Base-by-base conservation (phyloP, 2,797 vertebrate genomes). In the Falco naumanni region DNA sequence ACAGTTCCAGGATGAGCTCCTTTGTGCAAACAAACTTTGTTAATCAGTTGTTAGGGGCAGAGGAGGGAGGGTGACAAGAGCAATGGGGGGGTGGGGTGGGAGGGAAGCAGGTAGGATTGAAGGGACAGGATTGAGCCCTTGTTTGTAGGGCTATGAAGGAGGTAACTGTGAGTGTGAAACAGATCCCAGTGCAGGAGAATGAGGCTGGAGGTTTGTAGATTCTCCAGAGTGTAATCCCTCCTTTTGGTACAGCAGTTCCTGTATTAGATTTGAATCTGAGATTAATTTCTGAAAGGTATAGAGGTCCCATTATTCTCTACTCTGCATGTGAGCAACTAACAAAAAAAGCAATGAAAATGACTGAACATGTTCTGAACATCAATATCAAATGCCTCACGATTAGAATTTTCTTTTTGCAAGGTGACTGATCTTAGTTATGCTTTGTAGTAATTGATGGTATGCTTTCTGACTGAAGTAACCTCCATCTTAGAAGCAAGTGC, bases 51-150 rank as follows among this genome's bases (percentile, higher is more conserved):
- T 6, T 12, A 24, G 5, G 15, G 18, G 8, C 2, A 3, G 11
- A 10, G 19, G 16, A 10, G 10, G 28, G 9, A 28, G 26, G 31
- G 15, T 2, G 2, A 28, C 19, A 82, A 66, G 20, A 89, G 20
- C 16, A 60, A 5, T 2, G 2, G 11, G 41, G 15, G 3, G 11
- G 45, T 3, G 3, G 11, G 41, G 15, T 2, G 11, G 45, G 45
- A 43, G 39, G 28, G 66, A 69, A 13, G 43, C 11, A 65, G 29
- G n/a, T 57, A 50, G 28, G 20, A 37, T 33, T 57, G 63, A 91
- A 89, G 37, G 61, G 15, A 22, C 13, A 24, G n/a, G 18, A 11
- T 5, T 70, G 60, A 94, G 45, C 37, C 37, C 22, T n/a, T 47
- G 11, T 56, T 60, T 80, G 21, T 59, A 84, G 59, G 18, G 16